A percentile compares a stretch with the other conserved stretches of the same genome.
Evolutionary conservation across 64 coral and sea anemone species (phyloP).

Genomic region (Montipora capricornis): DNA sequence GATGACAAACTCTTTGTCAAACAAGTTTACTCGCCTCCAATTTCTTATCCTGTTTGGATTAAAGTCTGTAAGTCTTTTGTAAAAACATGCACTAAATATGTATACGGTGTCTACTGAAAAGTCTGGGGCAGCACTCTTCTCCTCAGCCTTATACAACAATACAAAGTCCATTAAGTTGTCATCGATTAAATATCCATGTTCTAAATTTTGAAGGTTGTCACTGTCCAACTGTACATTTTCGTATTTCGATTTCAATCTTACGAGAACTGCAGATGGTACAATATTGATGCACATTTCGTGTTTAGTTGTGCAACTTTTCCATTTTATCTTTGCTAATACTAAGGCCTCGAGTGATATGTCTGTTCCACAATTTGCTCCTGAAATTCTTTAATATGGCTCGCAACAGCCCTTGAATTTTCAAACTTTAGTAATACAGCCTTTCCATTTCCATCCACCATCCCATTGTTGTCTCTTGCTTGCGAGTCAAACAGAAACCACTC

Average conservation of each 20-base stretch:
- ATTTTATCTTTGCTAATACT: neutral
- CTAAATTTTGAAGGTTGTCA: neutral
- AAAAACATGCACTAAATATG: neutral
- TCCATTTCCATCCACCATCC: neutral
- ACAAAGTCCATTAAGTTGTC: conserved; percentile 3
- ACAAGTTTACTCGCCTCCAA: neutral
- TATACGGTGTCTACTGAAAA: neutral
- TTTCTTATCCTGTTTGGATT: neutral
- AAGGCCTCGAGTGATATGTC: neutral
- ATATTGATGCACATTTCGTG: neutral
- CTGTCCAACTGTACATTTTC: neutral
- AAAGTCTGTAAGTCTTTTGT: neutral
- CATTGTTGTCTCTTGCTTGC: neutral
- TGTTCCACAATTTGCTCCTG: neutral
- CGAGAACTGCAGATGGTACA: neutral
- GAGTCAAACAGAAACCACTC: neutral
- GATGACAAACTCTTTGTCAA: neutral
- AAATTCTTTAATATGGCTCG: neutral
- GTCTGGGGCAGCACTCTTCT: neutral
- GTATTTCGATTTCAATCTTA: neutral
- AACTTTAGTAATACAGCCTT: neutral
- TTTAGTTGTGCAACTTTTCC: neutral
- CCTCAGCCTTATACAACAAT: neutral
- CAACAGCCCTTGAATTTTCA: neutral
- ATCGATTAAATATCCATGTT: neutral